Evolutionary conservation across 2,113 vertebrate genomes (phyloP).

Genomic region (Hassar affinis): DNA sequence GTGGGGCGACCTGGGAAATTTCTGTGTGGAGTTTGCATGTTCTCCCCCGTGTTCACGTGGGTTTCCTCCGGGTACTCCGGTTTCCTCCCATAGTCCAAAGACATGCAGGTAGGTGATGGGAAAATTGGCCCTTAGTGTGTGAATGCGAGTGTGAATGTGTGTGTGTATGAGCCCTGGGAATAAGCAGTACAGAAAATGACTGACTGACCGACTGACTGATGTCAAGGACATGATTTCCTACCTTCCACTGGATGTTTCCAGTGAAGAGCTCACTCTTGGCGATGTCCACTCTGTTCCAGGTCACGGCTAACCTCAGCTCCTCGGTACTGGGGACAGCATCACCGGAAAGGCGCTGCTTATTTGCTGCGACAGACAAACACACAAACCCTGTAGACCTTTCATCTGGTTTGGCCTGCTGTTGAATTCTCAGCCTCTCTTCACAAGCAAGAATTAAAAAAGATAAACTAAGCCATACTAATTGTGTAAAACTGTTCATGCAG

Average conservation of each 20-base stretch:
- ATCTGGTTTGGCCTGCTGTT: not conserved
- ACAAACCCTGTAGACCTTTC: not conserved
- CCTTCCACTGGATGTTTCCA: slow-evolving; percentile 84
- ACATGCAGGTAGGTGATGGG: too few species aligned
- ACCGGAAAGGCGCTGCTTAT: slow-evolving; percentile 63
- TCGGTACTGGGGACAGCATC: slow-evolving; percentile 77
- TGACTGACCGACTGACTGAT: too few species aligned
- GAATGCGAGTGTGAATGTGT: too few species aligned
- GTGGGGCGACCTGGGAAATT: too few species aligned
- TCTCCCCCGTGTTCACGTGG: too few species aligned
- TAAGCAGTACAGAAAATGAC: too few species aligned
- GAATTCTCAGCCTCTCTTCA: not conserved
- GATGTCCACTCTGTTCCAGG: slow-evolving; percentile 90
- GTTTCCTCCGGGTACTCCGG: too few species aligned
- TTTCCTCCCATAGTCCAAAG: too few species aligned
- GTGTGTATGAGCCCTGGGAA: too few species aligned
- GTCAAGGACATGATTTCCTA: slow-evolving; percentile 57
- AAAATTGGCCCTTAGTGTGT: too few species aligned
- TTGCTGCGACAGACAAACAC: slow-evolving; percentile 60
- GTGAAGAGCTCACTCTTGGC: slow-evolving; percentile 90
- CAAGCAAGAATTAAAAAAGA: not conserved
- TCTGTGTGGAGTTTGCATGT: too few species aligned
- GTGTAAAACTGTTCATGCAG: not conserved
- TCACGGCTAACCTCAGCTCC: slow-evolving; percentile 84
- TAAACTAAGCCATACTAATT: not conserved